phyloP scores from a whole-genome alignment of 2,888 invertebrate genomes.

The Camponotus fellah region DNA sequence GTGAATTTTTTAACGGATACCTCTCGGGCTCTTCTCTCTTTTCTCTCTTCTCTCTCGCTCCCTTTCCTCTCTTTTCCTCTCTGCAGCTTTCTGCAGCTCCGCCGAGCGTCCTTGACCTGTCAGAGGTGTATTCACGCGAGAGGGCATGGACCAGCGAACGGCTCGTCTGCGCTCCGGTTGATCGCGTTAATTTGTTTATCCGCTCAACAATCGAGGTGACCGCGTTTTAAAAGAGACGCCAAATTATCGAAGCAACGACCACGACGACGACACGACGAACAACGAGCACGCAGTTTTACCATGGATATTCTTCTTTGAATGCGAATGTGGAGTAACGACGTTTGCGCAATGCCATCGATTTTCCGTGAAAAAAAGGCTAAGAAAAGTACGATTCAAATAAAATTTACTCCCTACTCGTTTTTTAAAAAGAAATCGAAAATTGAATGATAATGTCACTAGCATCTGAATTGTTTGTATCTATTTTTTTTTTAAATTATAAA shows the following conservation, averaged over 20 bases:
- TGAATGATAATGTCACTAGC: background rate
- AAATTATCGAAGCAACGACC: background rate
- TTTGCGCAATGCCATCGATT: constrained; percentile 9
- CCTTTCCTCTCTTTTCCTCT: background rate
- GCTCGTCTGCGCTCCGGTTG: constrained; percentile 34
- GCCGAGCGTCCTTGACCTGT: constrained; percentile 69
- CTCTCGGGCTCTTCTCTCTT: background rate
- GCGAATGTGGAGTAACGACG: constrained; percentile 1
- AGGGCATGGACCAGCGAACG: constrained; percentile 46
- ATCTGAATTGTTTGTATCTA: background rate
- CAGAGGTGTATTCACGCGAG: constrained; percentile 63
- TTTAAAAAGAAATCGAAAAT: background rate
- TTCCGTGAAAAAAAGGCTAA: background rate
- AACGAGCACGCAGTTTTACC: background rate
- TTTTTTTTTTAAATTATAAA: background rate
- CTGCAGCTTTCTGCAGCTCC: background rate
- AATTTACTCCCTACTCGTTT: background rate
- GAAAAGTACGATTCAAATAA: background rate
- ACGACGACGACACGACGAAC: background rate
- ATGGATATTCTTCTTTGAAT: background rate
- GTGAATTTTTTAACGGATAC: constrained; percentile 36
- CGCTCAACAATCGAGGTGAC: constrained; percentile 32
- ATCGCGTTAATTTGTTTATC: constrained; percentile 53
- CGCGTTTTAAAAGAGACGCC: constrained; percentile 40
- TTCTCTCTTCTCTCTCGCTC: background rate